Evolutionary conservation across 2,797 vertebrate genomes (phyloP).

Genomic region (Thripadectes ignobilis): DNA sequence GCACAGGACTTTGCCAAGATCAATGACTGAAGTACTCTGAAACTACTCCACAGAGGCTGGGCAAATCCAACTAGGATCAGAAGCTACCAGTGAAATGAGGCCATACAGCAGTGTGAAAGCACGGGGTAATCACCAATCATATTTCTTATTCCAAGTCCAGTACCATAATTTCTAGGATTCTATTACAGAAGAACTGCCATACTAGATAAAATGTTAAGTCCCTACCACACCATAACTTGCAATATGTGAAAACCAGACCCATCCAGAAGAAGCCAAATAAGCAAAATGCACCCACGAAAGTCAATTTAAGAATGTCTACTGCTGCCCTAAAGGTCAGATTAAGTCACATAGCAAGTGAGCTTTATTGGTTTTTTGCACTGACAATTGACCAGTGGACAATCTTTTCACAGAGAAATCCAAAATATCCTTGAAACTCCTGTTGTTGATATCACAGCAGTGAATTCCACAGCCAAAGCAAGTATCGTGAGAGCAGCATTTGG

Average conservation of each 20-base stretch:
- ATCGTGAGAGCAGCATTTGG: rapidly evolving
- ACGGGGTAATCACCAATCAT: neutral
- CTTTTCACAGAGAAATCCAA: neutral
- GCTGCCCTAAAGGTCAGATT: neutral
- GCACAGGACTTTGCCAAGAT: neutral
- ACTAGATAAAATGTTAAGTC: neutral
- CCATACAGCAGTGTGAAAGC: neutral
- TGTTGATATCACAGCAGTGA: neutral
- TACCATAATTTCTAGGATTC: neutral
- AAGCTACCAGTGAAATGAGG: neutral
- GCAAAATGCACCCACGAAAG: neutral
- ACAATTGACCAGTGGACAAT: neutral
- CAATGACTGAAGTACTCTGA: neutral
- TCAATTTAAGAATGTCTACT: neutral
- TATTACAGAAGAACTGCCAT: neutral
- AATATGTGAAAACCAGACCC: neutral
- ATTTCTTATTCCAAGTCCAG: neutral
- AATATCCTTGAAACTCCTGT: neutral
- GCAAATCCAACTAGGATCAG: neutral
- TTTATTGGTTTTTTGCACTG: neutral
- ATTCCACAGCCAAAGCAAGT: neutral
- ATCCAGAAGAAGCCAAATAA: neutral
- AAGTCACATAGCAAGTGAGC: neutral
- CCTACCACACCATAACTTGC: neutral
- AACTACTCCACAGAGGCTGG: rapidly evolving